Conservation (phyloP, 2,113 vertebrate species). For the Monopterus albus region DNA sequence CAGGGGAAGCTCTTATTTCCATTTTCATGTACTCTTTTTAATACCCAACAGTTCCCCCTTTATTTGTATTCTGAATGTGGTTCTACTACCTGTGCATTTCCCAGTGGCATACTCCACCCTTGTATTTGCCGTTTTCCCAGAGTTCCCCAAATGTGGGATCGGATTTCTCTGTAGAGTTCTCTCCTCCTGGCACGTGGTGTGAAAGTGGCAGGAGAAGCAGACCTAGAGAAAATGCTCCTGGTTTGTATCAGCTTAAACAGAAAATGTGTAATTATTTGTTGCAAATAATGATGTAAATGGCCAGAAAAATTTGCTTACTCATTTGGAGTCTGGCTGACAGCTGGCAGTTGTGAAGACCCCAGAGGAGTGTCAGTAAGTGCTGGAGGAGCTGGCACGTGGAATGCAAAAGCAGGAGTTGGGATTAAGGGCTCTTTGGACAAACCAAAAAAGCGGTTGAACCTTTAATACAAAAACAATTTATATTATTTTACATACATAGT, state of each 20-base stretch:
- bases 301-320: constrained; percentile 67
- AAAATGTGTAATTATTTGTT: background rate
- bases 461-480: constrained; percentile 20
- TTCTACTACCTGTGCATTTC: constrained; percentile 63
- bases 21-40: background rate
- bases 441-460: constrained; percentile 83
- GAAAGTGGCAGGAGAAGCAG: constrained; percentile 55
- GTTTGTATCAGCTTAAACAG: constrained; percentile 14
- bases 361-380: constrained; percentile 40
- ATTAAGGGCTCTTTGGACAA: constrained; percentile 75
- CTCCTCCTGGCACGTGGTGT: constrained; percentile 81
- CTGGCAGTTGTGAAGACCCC: constrained; percentile 52
- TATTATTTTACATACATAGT: background rate
- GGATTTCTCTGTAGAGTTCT: constrained; percentile 85
- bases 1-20: background rate
- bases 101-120: constrained; percentile 84
- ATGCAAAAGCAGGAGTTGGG: constrained; percentile 44
- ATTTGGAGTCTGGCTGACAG: constrained; percentile 57
- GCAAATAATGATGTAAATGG: background rate
- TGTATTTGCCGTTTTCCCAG: constrained; percentile 84
- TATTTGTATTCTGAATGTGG: background rate
- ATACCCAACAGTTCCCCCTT: background rate
- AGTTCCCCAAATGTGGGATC: constrained; percentile 82
- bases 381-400: constrained; percentile 33
- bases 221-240: constrained; percentile 44